Base-by-base conservation (phyloP, 2,888 invertebrate species). In the Beris morrisii region DNA sequence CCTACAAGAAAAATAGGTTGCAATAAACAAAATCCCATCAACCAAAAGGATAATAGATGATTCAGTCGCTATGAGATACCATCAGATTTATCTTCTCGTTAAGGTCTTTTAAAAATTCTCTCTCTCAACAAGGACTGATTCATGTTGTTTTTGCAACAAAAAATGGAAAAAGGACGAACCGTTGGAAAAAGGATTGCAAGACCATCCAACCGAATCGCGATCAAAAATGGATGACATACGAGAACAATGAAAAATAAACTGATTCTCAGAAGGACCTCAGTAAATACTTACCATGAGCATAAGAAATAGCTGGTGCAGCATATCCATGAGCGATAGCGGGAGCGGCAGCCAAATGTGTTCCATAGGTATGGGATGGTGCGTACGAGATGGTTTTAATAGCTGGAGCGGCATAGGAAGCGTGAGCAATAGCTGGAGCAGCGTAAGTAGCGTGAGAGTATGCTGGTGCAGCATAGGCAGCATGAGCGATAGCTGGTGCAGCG, bases 321-420 rank as follows among this genome's bases (percentile, higher is more conserved):
- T 38, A 38, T 38, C 38, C 55, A 15, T 55, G 59, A 52, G 52
- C 58, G 1, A 57, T 57, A 44, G 58, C 52, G 43, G 65, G 65
- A 3, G 70, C 69, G 13, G 65, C 65, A n/a, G 65, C 65, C 7
- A 52, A 61, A 15, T 66, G 56, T 44, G 70, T 67, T 22, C 58
- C 70, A 28, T 66, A 68, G 3, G 69, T 66, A 13, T 70, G 71
- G 7, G 75, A 71, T 32, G 73, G 73, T 30, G 64, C 66, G 52
- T 67, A 69, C 7, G 68, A 46, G 30, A 45, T 32, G 13, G 30
- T 15, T 4, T 30, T 44, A 45, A 32, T 57, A 5, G 56, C 59
- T 48, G 65, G 65, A 28, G 69, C 66, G 31, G 55, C 58, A 15
- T 31, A 46, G 13, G 15, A 54, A 38, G 55, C 58, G 11, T 31